phyloP scores from a whole-genome alignment of 1,140 invertebrate genomes.

The Odontomachus brunneus region DNA sequence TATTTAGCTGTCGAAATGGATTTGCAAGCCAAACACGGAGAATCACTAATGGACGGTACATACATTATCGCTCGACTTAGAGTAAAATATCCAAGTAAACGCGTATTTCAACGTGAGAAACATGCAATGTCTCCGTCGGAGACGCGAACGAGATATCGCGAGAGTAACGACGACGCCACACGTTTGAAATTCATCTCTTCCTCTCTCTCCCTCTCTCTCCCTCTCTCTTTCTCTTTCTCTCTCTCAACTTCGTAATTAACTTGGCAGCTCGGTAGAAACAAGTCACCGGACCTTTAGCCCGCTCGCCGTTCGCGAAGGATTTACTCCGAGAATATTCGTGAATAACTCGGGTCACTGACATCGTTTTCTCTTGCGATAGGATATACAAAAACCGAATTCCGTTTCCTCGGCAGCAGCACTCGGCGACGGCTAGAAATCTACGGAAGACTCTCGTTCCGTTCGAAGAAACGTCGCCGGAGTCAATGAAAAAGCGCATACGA shows the following conservation, averaged over 20 bases:
- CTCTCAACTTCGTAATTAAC: conserved; percentile 35
- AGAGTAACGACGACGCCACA: not conserved
- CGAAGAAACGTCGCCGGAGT: conserved; percentile 8
- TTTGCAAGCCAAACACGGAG: not conserved
- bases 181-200: conserved; percentile 14
- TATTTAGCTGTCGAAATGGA: conserved; percentile 3
- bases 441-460: not conserved
- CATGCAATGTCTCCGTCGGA: not conserved
- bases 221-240: not conserved
- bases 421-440: not conserved
- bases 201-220: not conserved
- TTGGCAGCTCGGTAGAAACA: conserved; percentile 40
- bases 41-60: not conserved
- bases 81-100: not conserved
- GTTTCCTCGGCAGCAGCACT: not conserved
- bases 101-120: not conserved
- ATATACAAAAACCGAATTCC: conserved; percentile 24
- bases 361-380: conserved; percentile 5
- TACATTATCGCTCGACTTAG: not conserved
- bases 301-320: conserved; percentile 5
- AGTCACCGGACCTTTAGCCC: not conserved
- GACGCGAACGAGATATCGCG: not conserved
- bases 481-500: too few relatives aligned
- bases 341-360: conserved; percentile 22
- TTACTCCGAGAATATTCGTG: conserved; percentile 35